Base-by-base conservation (phyloP, 2,888 invertebrate genomes). In the Athripsodes cinereus region DNA sequence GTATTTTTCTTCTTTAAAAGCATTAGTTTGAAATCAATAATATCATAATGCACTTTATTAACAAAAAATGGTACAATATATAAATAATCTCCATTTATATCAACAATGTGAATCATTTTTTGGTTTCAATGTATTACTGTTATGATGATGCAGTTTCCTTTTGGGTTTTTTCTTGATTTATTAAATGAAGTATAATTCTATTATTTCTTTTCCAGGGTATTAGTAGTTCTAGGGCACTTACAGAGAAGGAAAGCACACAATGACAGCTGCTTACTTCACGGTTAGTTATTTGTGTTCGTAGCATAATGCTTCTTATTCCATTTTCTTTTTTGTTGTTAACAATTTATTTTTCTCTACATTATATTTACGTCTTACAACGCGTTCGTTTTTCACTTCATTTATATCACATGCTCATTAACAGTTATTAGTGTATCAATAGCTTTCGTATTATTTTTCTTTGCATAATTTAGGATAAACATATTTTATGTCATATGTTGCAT, bases 251-350 rank as follows among this genome's bases (percentile, higher is more conserved):
- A n/a, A 22, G 50, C 50, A 50, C 50, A 50, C 22, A 26, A 50
- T 50, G 50, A 50, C 50, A 50, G 50, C 50, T 50, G 50, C 50
- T 26, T 50, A 26, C 50, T 50, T 50, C 21, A 22, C 18, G 50
- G 50, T 50, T 50, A 50, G 50, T 50, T 22, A 13, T 16, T 40
- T 40, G 40, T 40, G 40, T 40, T 40, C n/a, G 40, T 40, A 40
- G 40, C 5, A 13, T 40, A 40, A 3, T n/a, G 40, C 40, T 40
- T 40, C 40, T 40, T 40, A 5, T 40, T 13, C 13, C 16, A 13
- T 40, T 40, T 5, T 8, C 5, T 40, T n/a, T 40, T n/a, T n/a
- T n/a, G n/a, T 40, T 40, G 16, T 40, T 40, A 26, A 26, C 26
- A 26, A 3, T 26, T 26, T 26, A 26, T 26, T 26, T 26, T 10